Conservation (phyloP, 2,113 vertebrate species). For the Larimichthys polyactis region DNA sequence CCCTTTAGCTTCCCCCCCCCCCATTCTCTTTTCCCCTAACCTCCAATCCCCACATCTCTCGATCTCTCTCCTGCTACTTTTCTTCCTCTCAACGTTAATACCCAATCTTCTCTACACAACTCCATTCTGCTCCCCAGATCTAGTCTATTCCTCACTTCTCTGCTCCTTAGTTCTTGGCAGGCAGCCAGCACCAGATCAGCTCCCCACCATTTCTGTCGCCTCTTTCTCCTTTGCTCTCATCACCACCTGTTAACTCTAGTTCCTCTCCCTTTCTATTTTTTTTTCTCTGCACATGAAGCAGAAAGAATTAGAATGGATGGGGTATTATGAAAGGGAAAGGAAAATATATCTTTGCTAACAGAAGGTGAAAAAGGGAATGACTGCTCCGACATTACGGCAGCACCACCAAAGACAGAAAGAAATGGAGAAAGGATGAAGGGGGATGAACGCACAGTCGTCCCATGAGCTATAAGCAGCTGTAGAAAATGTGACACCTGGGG, state of each 20-base stretch:
- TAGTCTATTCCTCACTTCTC: conserved; percentile 45
- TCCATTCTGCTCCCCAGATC: conserved; percentile 43
- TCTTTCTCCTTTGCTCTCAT: conserved; percentile 32
- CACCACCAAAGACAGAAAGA: conserved; percentile 27
- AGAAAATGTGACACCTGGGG: conserved; percentile 51
- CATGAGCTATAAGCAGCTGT: conserved; percentile 33
- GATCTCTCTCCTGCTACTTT: conserved; percentile 11
- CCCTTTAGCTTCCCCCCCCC: conserved; percentile 9
- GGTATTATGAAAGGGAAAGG: conserved; percentile 41
- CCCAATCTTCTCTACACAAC: conserved; percentile 54
- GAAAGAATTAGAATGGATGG: conserved; percentile 25
- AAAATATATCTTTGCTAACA: conserved; percentile 33
- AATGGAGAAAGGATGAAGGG: conserved; percentile 26
- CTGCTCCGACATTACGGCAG: neutral
- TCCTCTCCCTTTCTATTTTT: conserved; percentile 2
- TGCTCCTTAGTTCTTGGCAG: conserved; percentile 43
- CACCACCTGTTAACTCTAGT: conserved; percentile 53
- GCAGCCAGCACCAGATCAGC: conserved; percentile 52
- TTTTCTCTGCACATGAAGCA: neutral
- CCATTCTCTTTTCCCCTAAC: conserved; percentile 19
- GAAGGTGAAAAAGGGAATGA: conserved; percentile 21
- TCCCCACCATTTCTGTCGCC: conserved; percentile 22
- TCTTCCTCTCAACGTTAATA: conserved; percentile 57
- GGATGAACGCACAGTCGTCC: conserved; percentile 22
- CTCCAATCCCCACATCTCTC: conserved; percentile 39